Evolutionary conservation across 2,113 vertebrate species (phyloP).

Genomic region (Carassius auratus): DNA sequence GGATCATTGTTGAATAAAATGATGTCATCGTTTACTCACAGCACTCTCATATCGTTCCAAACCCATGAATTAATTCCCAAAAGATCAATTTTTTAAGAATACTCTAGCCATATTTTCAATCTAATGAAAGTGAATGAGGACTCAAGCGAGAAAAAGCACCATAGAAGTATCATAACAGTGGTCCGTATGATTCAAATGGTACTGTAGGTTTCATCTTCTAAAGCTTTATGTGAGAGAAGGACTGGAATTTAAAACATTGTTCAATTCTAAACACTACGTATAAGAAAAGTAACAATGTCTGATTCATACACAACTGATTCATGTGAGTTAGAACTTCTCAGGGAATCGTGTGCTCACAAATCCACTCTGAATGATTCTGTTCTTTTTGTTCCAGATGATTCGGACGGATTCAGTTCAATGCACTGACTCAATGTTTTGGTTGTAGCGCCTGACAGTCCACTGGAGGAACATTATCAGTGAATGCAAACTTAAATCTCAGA

Average conservation of each 20-base stretch:
- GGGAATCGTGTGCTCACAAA: neutral
- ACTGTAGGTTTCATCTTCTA: neutral
- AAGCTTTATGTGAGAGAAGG: neutral
- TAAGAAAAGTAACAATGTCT: neutral
- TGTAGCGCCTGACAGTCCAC: neutral
- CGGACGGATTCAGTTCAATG: neutral
- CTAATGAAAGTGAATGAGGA: neutral
- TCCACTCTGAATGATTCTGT: neutral
- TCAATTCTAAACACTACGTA: neutral
- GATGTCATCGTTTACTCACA: neutral
- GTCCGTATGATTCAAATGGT: neutral
- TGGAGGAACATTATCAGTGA: slow-evolving; percentile 8
- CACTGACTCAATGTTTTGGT: neutral
- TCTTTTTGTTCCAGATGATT: neutral
- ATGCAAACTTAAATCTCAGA: neutral
- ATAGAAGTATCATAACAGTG: neutral
- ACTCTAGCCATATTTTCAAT: neutral
- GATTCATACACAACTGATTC: neutral
- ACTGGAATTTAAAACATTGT: neutral
- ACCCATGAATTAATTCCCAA: neutral
- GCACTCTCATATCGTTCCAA: neutral
- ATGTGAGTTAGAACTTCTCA: neutral
- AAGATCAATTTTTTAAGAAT: neutral
- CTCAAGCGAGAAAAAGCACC: neutral
- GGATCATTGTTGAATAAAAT: neutral